A percentile compares a stretch with the other conserved stretches of the same genome.
These are phyloP conservation scores for Heliconius ismenius DNA, from an alignment of 2,888 invertebrate species.

Conservation along the genomic window DNA sequence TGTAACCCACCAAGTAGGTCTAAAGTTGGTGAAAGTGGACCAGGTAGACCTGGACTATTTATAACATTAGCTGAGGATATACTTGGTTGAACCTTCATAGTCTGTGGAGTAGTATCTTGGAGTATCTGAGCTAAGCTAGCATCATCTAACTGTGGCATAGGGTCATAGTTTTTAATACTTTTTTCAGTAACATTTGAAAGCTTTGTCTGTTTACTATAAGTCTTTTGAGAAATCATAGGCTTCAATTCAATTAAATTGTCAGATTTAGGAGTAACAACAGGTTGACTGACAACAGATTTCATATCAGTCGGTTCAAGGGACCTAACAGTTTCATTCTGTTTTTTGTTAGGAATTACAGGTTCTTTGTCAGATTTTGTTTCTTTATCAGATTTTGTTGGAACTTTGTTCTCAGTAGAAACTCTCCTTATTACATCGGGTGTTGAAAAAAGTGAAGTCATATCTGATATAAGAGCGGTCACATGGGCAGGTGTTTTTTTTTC, in stretches of 20 bases:
- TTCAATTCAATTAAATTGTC: conserved; percentile 54
- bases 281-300: conserved; percentile 43
- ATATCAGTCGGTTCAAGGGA: conserved; percentile 49
- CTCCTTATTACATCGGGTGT: conserved; percentile 89
- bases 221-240: conserved; percentile 51
- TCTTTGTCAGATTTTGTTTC: conserved; percentile 81
- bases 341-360: conserved; percentile 51
- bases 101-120: conserved; percentile 67
- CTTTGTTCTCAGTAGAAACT: conserved; percentile 80
- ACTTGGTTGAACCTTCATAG: conserved; percentile 61
- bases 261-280: conserved; percentile 44
- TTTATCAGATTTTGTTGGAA: conserved; percentile 75
- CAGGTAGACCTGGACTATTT: conserved; percentile 76
- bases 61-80: conserved; percentile 64
- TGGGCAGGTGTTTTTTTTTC: conserved; percentile 84
- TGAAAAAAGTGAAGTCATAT: conserved; percentile 88
- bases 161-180: conserved; percentile 64
- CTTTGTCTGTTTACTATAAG: conserved; percentile 59
- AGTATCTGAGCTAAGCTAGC: conserved; percentile 76
- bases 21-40: conserved; percentile 82
- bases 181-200: conserved; percentile 55
- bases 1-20: conserved; percentile 82
- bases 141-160: conserved; percentile 76
- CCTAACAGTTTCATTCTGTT: conserved; percentile 46
- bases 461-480: conserved; percentile 77